These are phyloP conservation scores for Anser brachyrhynchus DNA, from an alignment of 2,113 vertebrate species.

Conservation along the genomic window DNA sequence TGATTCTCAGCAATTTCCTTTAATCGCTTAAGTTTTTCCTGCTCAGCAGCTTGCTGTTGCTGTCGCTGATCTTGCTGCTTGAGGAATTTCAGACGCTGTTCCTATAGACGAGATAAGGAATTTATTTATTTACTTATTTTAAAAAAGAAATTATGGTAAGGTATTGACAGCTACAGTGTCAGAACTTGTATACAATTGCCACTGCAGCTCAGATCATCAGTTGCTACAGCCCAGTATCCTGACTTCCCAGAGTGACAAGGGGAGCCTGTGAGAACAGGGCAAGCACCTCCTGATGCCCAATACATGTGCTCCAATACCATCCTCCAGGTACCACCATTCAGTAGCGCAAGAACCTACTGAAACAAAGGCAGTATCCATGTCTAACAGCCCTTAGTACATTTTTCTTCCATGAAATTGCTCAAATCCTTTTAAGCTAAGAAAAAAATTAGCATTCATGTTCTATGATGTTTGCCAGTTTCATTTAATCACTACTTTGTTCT, in stretches of 20 bases:
- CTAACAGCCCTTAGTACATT: not conserved
- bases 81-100: conserved; percentile 90
- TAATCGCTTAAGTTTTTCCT: conserved; percentile 91
- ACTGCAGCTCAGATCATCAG: not conserved
- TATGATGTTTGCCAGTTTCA: not conserved
- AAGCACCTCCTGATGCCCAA: not conserved
- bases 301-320: not conserved
- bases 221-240: not conserved
- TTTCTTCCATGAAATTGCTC: not conserved
- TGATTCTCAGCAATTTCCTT: conserved; percentile 93
- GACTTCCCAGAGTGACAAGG: not conserved
- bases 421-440: not conserved
- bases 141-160: not conserved
- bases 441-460: not conserved
- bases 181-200: not conserved
- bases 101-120: conserved; percentile 72
- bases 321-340: not conserved
- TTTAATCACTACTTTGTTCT: not conserved
- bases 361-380: not conserved
- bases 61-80: conserved; percentile 94
- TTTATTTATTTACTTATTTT: not conserved
- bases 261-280: not conserved
- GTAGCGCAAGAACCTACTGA: not conserved
- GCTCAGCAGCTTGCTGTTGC: conserved; percentile 90
- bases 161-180: not conserved